These are phyloP conservation scores for Orientallactaga sibirica DNA, from an alignment of 2,797 vertebrate species.

Conservation along the genomic window DNA sequence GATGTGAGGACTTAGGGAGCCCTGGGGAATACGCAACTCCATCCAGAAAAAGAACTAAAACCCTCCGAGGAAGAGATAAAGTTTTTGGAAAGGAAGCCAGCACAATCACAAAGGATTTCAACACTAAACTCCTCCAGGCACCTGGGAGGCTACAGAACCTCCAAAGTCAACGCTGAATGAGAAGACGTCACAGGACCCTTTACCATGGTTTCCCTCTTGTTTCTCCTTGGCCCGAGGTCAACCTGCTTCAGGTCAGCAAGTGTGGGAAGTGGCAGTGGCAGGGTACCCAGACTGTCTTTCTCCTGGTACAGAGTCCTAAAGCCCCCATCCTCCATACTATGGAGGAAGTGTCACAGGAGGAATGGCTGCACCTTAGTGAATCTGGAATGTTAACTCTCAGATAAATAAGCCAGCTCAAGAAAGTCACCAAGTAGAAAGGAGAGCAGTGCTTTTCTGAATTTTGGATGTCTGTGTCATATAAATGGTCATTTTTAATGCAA, in stretches of 20 bases:
- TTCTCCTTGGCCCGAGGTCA: slow-evolving; percentile 54
- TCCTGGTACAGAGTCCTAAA: background rate
- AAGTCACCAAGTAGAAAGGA: background rate
- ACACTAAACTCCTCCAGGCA: slow-evolving; percentile 32
- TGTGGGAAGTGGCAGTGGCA: slow-evolving; percentile 53
- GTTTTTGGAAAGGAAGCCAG: slow-evolving; percentile 75
- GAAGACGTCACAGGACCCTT: slow-evolving; percentile 30
- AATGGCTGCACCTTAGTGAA: slow-evolving; percentile 10
- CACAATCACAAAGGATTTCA: slow-evolving; percentile 80
- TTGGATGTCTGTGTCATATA: slow-evolving; percentile 29
- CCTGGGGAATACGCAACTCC: slow-evolving; percentile 32
- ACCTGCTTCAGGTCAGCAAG: background rate
- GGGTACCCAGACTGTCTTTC: slow-evolving; percentile 18
- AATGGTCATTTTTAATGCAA: slow-evolving; percentile 7
- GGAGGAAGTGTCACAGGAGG: background rate
- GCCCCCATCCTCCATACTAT: background rate
- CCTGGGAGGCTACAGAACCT: slow-evolving; percentile 39
- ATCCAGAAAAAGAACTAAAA: slow-evolving; percentile 75
- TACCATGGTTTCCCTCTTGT: slow-evolving; percentile 64
- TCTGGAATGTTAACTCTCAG: slow-evolving; percentile 15
- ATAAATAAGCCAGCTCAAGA: background rate
- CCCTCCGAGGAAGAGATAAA: slow-evolving; percentile 83
- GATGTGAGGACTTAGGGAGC: slow-evolving; percentile 66
- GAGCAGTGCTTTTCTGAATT: slow-evolving; percentile 4
- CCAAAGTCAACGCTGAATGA: slow-evolving; percentile 22